Percentiles rank a stretch among this genome's conserved stretches.
Conservation (phyloP, 2,113 vertebrate genomes). For the Chloropsis cyanopogon region DNA sequence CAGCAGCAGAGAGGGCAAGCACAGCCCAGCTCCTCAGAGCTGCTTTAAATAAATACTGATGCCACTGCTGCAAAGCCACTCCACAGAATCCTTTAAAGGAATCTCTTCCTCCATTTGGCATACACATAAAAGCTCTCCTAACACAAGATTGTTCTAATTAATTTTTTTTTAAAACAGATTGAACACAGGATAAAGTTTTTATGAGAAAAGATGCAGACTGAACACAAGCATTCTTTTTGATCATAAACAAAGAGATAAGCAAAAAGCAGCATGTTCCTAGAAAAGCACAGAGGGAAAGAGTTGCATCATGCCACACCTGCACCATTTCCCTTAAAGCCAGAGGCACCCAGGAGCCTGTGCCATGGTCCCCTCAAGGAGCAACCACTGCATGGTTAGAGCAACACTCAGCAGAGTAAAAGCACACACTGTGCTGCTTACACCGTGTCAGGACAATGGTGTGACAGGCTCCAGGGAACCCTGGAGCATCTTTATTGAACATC, state of each 20-base stretch:
- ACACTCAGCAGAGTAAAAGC: not conserved
- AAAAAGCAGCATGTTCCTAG: not conserved
- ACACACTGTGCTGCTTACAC: not conserved
- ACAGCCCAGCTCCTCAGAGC: not conserved
- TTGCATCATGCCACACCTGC: not conserved
- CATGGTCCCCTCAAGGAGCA: not conserved
- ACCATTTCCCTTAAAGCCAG: not conserved
- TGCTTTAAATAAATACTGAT: not conserved
- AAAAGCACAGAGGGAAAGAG: not conserved
- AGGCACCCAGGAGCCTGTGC: not conserved
- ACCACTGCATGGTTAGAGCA: not conserved
- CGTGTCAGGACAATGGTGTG: not conserved
- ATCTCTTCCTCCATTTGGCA: not conserved
- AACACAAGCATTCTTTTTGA: not conserved
- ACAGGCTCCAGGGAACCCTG: conserved; percentile 54
- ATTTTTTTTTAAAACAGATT: not conserved
- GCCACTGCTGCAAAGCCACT: not conserved
- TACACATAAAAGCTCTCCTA: fast-evolving
- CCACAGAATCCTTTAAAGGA: not conserved
- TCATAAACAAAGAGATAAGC: not conserved
- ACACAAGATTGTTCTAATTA: not conserved
- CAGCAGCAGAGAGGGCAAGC: not conserved
- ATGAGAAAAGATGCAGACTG: not conserved
- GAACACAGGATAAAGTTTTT: not conserved
- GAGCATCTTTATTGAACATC: not conserved